A percentile compares a stretch with the other conserved stretches of the same genome.
These are phyloP conservation scores for Alectoris magna DNA, from an alignment of 2,797 vertebrate genomes.

Conservation along the genomic window DNA sequence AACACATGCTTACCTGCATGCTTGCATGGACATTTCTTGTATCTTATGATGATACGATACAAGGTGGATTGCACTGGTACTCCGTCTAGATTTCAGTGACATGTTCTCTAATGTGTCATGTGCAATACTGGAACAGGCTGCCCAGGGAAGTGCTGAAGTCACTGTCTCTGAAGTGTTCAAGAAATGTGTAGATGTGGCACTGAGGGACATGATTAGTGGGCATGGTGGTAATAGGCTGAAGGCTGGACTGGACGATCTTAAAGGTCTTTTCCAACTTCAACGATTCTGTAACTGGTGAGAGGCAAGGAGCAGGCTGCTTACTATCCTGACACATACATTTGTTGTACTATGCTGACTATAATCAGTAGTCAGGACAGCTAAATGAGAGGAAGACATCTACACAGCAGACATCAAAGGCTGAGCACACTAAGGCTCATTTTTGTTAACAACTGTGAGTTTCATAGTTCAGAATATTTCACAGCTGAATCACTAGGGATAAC, in stretches of 20 bases:
- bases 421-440: background rate
- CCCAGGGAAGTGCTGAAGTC: no score
- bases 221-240: no score
- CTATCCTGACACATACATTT: background rate
- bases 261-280: no score
- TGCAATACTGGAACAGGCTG: background rate
- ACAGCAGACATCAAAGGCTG: background rate
- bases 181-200: no score
- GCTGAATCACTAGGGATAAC: fast-evolving
- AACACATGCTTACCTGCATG: background rate
- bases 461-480: background rate
- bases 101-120: background rate
- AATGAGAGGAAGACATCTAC: background rate
- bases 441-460: background rate
- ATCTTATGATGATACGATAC: fast-evolving
- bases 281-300: background rate
- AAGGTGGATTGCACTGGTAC: background rate
- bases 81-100: background rate
- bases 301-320: background rate
- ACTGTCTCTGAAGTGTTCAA: no score
- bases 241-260: no score
- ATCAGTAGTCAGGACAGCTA: background rate
- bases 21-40: background rate
- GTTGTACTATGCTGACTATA: background rate
- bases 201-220: no score